Evolutionary conservation across 2,797 vertebrate genomes (phyloP).

Genomic region (Rhinichthys osculus): DNA sequence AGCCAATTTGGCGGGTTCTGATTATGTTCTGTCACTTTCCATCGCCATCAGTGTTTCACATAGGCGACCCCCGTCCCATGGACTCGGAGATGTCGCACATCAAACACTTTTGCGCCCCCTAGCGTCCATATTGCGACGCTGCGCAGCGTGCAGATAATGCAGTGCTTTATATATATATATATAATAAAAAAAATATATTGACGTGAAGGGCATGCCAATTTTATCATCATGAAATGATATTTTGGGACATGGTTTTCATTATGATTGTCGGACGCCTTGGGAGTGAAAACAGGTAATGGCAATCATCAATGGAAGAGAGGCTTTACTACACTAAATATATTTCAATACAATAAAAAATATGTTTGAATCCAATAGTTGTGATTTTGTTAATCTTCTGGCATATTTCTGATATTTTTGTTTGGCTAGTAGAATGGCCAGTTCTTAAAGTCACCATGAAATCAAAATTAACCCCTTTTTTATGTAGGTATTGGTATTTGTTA

Average conservation of each 20-base stretch:
- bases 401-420: not conserved
- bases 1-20: not conserved
- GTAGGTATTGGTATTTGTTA: not conserved
- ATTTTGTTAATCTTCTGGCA: not conserved
- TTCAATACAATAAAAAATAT: too few species aligned
- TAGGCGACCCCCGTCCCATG: not conserved
- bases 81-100: not conserved
- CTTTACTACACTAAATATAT: too few species aligned
- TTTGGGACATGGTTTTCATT: not conserved
- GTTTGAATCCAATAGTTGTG: not conserved
- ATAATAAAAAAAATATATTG: not conserved
- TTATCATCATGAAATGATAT: not conserved
- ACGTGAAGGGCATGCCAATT: not conserved
- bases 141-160: not conserved
- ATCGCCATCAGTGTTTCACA: not conserved
- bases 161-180: not conserved
- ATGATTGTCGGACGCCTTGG: not conserved
- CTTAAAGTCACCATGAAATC: not conserved
- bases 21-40: not conserved
- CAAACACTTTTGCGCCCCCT: not conserved
- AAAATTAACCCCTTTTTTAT: not conserved
- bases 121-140: not conserved
- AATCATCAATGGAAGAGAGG: too few species aligned
- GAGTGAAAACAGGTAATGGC: not conserved
- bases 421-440: not conserved